Evolutionary conservation across 2,797 vertebrate genomes (phyloP), one percentile per base, ranked within the genome.

Genomic region (Myotis vivesi): DNA sequence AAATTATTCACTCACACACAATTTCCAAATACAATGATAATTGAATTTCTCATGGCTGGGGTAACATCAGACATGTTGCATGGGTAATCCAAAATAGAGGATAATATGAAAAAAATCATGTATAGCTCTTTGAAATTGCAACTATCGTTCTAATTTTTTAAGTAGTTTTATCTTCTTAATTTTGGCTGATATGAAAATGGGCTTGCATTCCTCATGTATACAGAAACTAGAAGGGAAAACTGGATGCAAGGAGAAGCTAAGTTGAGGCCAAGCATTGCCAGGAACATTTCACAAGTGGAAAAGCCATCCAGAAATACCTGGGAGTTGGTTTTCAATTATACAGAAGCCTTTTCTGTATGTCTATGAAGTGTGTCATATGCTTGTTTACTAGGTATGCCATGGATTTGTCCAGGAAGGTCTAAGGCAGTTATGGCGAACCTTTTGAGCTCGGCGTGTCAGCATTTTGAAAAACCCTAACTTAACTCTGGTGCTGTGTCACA

Each of bases 151-250:
- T 57, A 38, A 49, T 66, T 36, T 36, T 57, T 79, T 51, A 51
- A 88, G 46, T 71, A 92, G 41, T 33, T 94, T 68, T 95, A 30
- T 41, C 77, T 95, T 94, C 79, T 55, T 95, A 62, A 77, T 93
- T 94, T 93, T 51, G 41, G 23, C 62, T 92, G 11, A 64, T 82
- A 64, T 15, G 71, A 95, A 96, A 89, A 76, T 94, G 71, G 94
- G 25, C 57, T 90, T 84, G 13, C 15, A 80, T 79, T n/a, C 55
- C 72, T 97, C 11, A 16, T 91, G 51, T 92, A 49, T 62, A 77
- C 53, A 91, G 92, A 95, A 95, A 95, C n/a, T 87, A 55, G 41
- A 64, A 73, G 44, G 66, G 66, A 33, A 92, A 81, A 69, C 7
- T 77, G 49, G 59, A 66, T 33, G 0, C 69, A 86, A 28, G 33